A percentile compares a stretch with the other conserved stretches of the same genome.
phyloP scores from a whole-genome alignment of 2,888 invertebrate species.

The Sesamia inferens region DNA sequence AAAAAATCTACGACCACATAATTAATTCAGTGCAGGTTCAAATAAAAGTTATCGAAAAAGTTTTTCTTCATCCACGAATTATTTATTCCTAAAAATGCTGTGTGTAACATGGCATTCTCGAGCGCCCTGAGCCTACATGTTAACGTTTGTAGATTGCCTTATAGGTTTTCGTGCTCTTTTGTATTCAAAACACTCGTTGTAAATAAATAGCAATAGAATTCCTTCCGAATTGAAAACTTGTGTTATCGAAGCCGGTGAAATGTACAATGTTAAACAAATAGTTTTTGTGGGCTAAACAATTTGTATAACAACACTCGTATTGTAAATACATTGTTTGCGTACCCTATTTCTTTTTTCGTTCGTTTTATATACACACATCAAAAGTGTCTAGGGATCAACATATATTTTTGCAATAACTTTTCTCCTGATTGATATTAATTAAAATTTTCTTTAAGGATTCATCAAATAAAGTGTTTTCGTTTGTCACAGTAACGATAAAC shows the following conservation, averaged over 20 bases:
- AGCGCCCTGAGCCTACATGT: constrained; percentile 41
- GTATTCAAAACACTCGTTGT: constrained; percentile 57
- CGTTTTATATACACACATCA: no score
- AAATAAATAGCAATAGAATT: constrained; percentile 61
- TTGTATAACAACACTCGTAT: constrained; percentile 27
- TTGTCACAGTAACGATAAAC: no score
- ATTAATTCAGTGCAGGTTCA: constrained; percentile 49
- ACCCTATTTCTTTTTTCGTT: background rate
- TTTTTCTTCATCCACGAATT: constrained; percentile 41
- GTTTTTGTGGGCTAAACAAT: constrained; percentile 43
- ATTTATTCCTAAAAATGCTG: constrained; percentile 51
- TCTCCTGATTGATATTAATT: no score
- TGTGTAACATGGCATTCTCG: constrained; percentile 33
- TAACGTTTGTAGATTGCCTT: constrained; percentile 53
- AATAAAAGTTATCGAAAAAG: constrained; percentile 50
- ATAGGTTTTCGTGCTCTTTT: constrained; percentile 54
- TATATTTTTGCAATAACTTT: no score
- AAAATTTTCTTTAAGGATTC: no score
- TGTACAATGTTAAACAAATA: constrained; percentile 49
- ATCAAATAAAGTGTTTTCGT: no score
- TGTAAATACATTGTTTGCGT: constrained; percentile 21
- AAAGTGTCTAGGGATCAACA: no score
- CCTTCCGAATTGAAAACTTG: constrained; percentile 59
- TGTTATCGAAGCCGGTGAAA: constrained; percentile 41
- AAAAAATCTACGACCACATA: constrained; percentile 37